A percentile compares a stretch with the other conserved stretches of the same genome.
phyloP scores from a whole-genome alignment of 1,140 invertebrate genomes.

The Bursaphelenchus mucronatus region DNA sequence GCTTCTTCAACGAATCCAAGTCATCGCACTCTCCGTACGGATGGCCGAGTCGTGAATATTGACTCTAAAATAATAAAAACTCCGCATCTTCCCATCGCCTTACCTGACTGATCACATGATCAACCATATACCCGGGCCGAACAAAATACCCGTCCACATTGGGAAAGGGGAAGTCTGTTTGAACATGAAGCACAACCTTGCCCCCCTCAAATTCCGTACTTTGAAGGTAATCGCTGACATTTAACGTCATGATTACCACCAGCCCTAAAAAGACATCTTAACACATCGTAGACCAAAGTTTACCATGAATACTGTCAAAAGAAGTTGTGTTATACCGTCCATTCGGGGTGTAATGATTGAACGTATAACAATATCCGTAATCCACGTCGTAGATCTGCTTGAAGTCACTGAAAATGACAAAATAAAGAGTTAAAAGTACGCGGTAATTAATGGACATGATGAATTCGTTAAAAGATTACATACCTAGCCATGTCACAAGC shows the following conservation, averaged over 20 bases:
- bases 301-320: slow-evolving; percentile 3
- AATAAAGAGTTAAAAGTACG: slow-evolving; percentile 2
- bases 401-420: slow-evolving; percentile 18
- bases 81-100: background rate
- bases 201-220: slow-evolving; percentile 17
- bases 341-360: slow-evolving; percentile 14
- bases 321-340: slow-evolving; percentile 7
- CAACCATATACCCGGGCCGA: slow-evolving; percentile 9
- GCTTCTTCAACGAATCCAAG: slow-evolving; percentile 24
- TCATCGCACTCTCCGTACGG: slow-evolving; percentile 23
- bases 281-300: background rate
- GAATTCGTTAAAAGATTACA: background rate
- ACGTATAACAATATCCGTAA: slow-evolving; percentile 30
- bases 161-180: slow-evolving; percentile 24
- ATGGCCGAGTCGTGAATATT: slow-evolving; percentile 4
- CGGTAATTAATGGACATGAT: background rate
- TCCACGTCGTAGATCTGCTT: slow-evolving; percentile 20
- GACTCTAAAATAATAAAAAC: slow-evolving; percentile 12
- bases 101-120: slow-evolving; percentile 16
- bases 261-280: slow-evolving; percentile 20
- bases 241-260: slow-evolving; percentile 12
- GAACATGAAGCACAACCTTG: slow-evolving; percentile 22
- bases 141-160: slow-evolving; percentile 23
- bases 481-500: slow-evolving; percentile 25
- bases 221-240: slow-evolving; percentile 13